Evolutionary conservation across 2,113 vertebrate species (phyloP), one percentile per base, ranked within the genome.

Genomic region (Clinocottus analis): DNA sequence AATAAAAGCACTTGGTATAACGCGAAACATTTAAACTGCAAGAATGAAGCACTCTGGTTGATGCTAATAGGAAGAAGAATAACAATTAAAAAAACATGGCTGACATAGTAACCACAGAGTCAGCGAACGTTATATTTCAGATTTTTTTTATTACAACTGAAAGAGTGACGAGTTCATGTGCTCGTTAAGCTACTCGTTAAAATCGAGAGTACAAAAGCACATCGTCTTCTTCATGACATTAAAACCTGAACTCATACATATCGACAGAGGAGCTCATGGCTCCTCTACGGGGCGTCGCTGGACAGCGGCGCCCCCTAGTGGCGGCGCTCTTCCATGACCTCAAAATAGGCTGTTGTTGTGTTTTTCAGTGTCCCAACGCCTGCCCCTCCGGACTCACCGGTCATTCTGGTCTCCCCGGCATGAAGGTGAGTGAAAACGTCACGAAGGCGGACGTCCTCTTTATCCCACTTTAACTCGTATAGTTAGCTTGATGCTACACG

Each of bases 341-440:
- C 63, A 90, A n/a, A 87, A 80, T 62, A 77, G 77, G 64, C 70
- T 80, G 68, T 73, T 80, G 68, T 73, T 85, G 64, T 91, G 53
- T 94, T 88, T 95, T 91, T 21, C 91, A 99, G 98, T 99, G 98
- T 93, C 97, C 98, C 29, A 98, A 84, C 82, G 92, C 97, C 82
- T 99, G 98, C 64, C 95, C 96, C 2, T 87, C 95, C 35, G 96
- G 96, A 39, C 95, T 94, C 29, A 94, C 88, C 14, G 98, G 98
- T 74, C 92, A 98, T 37, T 90, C 97, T 77, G 98, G 98, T 2
- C 91, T 98, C 72, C 95, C 96, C 65, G 98, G 98, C 72, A 97
- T 99, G 98, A 97, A 98, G 93, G 98, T 98, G 89, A 92, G 93
- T 72, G 23, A 2, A n/a, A 31, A 19, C 13, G 39, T 43, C 17